A percentile compares a stretch with the other conserved stretches of the same genome.
These are phyloP conservation scores for Grus americana DNA, from an alignment of 2,113 vertebrate species.

Conservation along the genomic window DNA sequence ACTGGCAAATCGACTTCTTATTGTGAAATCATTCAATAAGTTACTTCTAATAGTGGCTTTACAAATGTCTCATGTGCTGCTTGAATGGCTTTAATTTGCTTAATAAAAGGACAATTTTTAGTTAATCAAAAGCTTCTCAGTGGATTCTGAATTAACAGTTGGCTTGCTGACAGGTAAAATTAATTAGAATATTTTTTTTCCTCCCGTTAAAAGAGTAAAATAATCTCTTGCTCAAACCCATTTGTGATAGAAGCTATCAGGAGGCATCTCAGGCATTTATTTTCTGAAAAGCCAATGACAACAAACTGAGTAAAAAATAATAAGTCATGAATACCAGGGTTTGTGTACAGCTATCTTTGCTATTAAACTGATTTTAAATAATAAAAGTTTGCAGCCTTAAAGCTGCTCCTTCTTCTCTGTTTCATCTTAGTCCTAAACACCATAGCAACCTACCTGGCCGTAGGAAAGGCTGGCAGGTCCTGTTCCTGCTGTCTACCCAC, in stretches of 20 bases:
- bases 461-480: background rate
- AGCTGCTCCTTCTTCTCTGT: background rate
- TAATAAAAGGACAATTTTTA: conserved; percentile 16
- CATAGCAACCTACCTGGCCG: background rate
- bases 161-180: conserved; percentile 30
- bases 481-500: background rate
- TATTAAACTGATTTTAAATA: background rate
- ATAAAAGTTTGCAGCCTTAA: background rate
- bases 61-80: background rate
- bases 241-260: background rate
- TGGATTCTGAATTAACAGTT: conserved; percentile 15
- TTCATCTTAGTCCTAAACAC: background rate
- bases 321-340: background rate
- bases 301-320: background rate
- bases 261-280: background rate
- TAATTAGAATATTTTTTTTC: background rate
- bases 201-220: background rate
- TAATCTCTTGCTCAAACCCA: background rate
- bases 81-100: conserved; percentile 34
- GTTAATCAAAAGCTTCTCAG: conserved; percentile 36
- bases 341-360: background rate
- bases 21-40: background rate
- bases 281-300: background rate
- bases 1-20: background rate
- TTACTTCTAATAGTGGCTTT: background rate